Conservation (phyloP, 2,888 invertebrate species). For the Spilarctia lutea region DNA sequence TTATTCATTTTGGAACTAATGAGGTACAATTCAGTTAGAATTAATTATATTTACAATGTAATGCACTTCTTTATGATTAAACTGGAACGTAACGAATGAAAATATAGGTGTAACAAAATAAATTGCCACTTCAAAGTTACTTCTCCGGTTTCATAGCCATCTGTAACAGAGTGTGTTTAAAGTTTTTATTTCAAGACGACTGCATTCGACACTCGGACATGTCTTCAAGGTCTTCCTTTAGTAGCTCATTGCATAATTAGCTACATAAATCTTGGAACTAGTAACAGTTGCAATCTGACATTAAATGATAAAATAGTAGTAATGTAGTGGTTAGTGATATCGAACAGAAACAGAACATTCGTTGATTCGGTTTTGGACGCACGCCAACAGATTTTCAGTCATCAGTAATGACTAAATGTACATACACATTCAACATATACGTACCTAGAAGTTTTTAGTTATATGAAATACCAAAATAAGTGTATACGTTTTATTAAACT, state of each 20-base stretch:
- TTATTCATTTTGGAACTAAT: background rate
- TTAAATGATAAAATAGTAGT: slow-evolving; percentile 18
- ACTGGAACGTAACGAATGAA: too few relatives aligned
- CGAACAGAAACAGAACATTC: slow-evolving; percentile 19
- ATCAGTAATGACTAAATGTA: slow-evolving; percentile 34
- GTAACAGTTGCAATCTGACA: slow-evolving; percentile 22
- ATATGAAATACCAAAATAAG: background rate
- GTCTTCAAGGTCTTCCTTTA: background rate
- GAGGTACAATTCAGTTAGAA: too few relatives aligned
- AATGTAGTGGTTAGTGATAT: slow-evolving; percentile 19
- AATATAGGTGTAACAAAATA: too few relatives aligned
- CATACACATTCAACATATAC: slow-evolving; percentile 1
- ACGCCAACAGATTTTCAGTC: slow-evolving; percentile 41
- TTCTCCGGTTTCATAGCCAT: too few relatives aligned
- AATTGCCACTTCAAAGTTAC: too few relatives aligned
- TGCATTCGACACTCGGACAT: background rate
- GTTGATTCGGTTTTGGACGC: slow-evolving; percentile 38
- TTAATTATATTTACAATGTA: too few relatives aligned
- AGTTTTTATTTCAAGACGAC: background rate
- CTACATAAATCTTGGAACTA: slow-evolving; percentile 1
- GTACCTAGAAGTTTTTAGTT: background rate
- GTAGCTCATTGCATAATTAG: background rate
- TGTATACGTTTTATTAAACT: background rate
- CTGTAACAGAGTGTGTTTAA: too few relatives aligned
- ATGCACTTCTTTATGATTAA: too few relatives aligned